Conservation (phyloP, 2,797 vertebrate genomes). For the Pelobates cultripes region DNA sequence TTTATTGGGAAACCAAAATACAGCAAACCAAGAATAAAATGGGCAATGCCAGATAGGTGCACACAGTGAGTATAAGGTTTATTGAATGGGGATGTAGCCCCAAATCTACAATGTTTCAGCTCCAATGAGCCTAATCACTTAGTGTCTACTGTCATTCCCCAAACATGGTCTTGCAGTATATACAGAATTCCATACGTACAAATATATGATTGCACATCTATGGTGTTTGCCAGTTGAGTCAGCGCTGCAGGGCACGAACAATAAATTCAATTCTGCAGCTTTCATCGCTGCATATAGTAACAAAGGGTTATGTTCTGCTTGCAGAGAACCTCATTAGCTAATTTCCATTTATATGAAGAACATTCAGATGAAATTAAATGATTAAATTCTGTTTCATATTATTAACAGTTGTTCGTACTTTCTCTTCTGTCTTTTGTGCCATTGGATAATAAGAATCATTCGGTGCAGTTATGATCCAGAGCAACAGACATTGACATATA, state of each 20-base stretch:
- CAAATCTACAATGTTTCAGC: too few species aligned
- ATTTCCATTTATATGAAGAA: slow-evolving; percentile 28
- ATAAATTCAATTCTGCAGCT: not conserved
- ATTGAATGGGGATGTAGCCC: too few species aligned
- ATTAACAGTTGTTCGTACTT: slow-evolving; percentile 14
- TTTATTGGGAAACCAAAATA: too few species aligned
- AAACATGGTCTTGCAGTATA: not conserved
- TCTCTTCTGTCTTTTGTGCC: not conserved
- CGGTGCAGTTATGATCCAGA: not conserved
- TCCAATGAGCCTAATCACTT: too few species aligned
- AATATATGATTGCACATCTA: not conserved
- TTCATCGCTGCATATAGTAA: slow-evolving; percentile 2
- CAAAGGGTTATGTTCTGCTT: slow-evolving; percentile 1
- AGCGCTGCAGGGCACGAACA: not conserved
- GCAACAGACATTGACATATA: not conserved
- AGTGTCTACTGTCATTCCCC: too few species aligned
- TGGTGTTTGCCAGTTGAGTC: not conserved
- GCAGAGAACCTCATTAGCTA: not conserved
- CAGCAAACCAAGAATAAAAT: too few species aligned
- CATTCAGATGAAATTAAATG: slow-evolving; percentile 11
- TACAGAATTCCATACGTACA: not conserved
- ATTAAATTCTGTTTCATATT: slow-evolving; percentile 32
- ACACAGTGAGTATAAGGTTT: too few species aligned
- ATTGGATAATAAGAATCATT: not conserved
- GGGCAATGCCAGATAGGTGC: too few species aligned